Percentiles rank a stretch among this genome's conserved stretches.
Conservation (phyloP, 2,113 vertebrate genomes). For the Brachionichthys hirsutus region DNA sequence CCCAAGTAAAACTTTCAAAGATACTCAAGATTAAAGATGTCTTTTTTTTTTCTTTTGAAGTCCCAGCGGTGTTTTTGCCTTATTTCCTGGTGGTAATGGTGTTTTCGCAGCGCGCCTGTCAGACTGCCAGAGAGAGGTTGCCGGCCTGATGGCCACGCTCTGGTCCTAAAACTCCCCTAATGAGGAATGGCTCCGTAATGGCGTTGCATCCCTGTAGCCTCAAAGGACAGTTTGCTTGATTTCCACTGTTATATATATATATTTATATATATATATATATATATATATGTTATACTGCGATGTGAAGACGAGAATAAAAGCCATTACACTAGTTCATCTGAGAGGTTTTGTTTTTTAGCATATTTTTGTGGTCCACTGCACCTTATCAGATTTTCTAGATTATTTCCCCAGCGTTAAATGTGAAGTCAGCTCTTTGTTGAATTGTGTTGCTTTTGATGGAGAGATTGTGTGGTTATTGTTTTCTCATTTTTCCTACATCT, state of each 20-base stretch:
- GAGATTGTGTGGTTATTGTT: slow-evolving; percentile 45
- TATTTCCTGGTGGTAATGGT: slow-evolving; percentile 49
- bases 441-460: slow-evolving; percentile 34
- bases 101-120: slow-evolving; percentile 50
- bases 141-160: slow-evolving; percentile 20
- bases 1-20: slow-evolving; percentile 49
- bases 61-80: slow-evolving; percentile 48
- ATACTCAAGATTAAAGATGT: slow-evolving; percentile 71
- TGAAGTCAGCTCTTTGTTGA: slow-evolving; percentile 34
- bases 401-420: slow-evolving; percentile 17
- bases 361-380: slow-evolving; percentile 22
- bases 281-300: slow-evolving; percentile 22
- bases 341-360: slow-evolving; percentile 35
- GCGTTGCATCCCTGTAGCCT: slow-evolving; percentile 40
- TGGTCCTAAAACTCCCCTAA: slow-evolving; percentile 46
- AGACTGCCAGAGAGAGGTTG: slow-evolving; percentile 66
- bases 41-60: slow-evolving; percentile 69
- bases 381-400: slow-evolving; percentile 11
- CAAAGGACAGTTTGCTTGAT: slow-evolving; percentile 41
- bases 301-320: slow-evolving; percentile 9
- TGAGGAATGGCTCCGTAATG: slow-evolving; percentile 51
- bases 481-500: slow-evolving; percentile 15
- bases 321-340: background rate
- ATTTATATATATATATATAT: background rate
- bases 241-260: slow-evolving; percentile 6